Conservation (phyloP, 2,888 invertebrate genomes). For the Nasonovia ribisnigri region DNA sequence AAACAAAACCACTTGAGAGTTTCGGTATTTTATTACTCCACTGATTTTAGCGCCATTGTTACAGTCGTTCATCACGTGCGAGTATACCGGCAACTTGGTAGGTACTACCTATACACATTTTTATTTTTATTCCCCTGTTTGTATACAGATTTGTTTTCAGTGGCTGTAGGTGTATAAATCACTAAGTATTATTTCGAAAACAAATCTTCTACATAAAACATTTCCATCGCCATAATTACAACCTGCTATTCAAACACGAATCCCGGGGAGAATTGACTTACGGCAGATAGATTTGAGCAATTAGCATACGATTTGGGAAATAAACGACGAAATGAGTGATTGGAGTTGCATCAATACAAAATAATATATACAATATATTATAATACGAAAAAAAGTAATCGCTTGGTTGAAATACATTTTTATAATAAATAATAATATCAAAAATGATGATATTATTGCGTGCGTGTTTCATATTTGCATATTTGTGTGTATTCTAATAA, state of each 20-base stretch:
- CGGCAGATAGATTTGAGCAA: background rate
- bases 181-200: conserved; percentile 24
- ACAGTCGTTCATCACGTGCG: background rate
- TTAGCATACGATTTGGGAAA: background rate
- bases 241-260: background rate
- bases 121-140: background rate
- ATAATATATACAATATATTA: too few relatives aligned
- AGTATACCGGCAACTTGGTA: background rate
- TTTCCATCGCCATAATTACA: conserved; percentile 2
- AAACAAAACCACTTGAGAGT: conserved; percentile 27
- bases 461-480: background rate
- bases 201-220: background rate
- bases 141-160: conserved; percentile 12
- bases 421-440: background rate
- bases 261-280: background rate
- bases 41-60: conserved; percentile 26
- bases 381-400: background rate
- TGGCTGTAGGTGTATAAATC: conserved; percentile 9
- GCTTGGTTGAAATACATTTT: background rate
- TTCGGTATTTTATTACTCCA: conserved; percentile 30
- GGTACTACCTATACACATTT: background rate
- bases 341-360: background rate
- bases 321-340: background rate
- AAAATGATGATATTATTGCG: background rate
- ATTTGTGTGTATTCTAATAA: background rate